Conservation (phyloP, 2,797 vertebrate genomes). For the Artibeus jamaicensis region DNA sequence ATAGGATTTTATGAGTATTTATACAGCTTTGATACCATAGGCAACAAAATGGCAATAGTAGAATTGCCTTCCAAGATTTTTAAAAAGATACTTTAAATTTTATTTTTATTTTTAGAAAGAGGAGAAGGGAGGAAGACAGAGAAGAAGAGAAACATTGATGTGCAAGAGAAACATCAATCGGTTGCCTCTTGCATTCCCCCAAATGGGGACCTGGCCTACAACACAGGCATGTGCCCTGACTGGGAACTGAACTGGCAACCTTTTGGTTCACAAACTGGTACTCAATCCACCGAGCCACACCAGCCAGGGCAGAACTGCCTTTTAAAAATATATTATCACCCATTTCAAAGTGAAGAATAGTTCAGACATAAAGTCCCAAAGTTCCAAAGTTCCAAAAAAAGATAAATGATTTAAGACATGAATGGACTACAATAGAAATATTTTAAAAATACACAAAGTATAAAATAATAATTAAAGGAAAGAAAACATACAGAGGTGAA, state of each 20-base stretch:
- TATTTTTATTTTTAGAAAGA: no score
- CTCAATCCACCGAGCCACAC: no score
- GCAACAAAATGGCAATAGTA: not conserved
- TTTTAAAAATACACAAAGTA: not conserved
- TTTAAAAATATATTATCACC: not conserved
- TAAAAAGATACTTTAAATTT: not conserved
- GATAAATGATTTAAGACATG: not conserved
- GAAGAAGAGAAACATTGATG: no score
- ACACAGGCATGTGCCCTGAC: no score
- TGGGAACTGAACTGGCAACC: no score
- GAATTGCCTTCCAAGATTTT: not conserved
- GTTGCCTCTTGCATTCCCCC: no score
- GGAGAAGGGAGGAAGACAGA: no score
- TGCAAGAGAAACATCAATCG: no score
- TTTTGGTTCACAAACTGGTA: no score
- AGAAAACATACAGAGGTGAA: not conserved
- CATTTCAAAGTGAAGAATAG: constrained; percentile 22
- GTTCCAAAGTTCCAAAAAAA: not conserved
- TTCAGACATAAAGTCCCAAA: not conserved
- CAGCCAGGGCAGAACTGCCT: not conserved
- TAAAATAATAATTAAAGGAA: not conserved
- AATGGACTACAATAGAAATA: not conserved
- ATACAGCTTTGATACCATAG: constrained; percentile 2
- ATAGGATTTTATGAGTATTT: constrained; percentile 10
- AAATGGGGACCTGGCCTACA: no score